Evolutionary conservation across 2,113 vertebrate genomes (phyloP).

Genomic region (Steatornis caripensis): DNA sequence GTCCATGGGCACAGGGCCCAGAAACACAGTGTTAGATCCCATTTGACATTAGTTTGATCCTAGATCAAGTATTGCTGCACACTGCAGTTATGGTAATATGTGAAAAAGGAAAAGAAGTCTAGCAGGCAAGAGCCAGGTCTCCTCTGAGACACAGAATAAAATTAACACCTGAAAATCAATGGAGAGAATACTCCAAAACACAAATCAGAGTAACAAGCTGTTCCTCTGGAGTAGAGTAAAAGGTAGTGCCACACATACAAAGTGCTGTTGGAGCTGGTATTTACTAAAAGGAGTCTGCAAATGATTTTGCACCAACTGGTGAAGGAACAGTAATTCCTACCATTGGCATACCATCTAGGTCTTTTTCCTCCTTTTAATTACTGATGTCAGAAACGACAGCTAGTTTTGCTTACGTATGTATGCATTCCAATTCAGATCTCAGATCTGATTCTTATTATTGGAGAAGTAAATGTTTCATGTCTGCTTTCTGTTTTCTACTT

Average conservation of each 20-base stretch:
- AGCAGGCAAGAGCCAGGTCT: neutral
- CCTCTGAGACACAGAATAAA: neutral
- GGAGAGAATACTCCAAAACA: neutral
- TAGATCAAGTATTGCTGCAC: neutral
- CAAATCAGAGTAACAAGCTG: neutral
- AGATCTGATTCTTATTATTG: neutral
- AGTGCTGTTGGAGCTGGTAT: neutral
- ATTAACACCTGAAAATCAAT: neutral
- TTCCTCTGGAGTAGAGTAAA: neutral
- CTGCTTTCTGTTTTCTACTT: slow-evolving; percentile 31
- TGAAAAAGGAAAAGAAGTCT: neutral
- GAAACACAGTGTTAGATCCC: neutral
- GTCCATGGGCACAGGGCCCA: neutral
- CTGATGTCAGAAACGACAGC: neutral
- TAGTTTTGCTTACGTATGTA: neutral
- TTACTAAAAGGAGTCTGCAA: neutral
- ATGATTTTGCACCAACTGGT: neutral
- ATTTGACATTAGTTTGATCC: neutral
- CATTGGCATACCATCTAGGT: neutral
- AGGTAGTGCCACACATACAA: neutral
- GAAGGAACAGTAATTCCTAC: neutral
- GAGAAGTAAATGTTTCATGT: neutral
- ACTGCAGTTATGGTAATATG: neutral
- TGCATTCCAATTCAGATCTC: neutral
- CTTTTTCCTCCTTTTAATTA: neutral